Evolutionary conservation across 2,888 invertebrate genomes (phyloP), one percentile per base, ranked within the genome.

Genomic region (Metopia argyrocephala): DNA sequence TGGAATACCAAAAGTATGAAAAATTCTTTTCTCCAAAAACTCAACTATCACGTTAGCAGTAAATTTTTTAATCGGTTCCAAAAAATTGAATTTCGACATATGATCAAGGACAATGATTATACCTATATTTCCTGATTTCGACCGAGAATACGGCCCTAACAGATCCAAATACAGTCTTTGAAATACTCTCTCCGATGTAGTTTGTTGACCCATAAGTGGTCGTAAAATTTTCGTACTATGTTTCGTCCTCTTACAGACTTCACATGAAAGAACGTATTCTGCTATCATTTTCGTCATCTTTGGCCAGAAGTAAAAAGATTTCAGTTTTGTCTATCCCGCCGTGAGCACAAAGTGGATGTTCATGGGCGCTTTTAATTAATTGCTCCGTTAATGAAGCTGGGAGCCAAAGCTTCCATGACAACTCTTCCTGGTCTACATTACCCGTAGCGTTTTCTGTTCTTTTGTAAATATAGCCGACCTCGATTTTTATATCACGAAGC

Each of bases 401-500:
- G n/a, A 68, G 56, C 68, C 68, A 68, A 28, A 68, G 38, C 25
- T 68, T 68, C 68, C 68, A 68, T 3, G 68, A 23, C 6, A 54
- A 18, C 18, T 68, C 45, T 9, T 68, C 54, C 4, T 45, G 54
- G 3, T 56, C 7, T 9, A 20, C n/a, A 5, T 52, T 52, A 28
- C 65, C 23, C 2, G 18, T 50, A 27, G n/a, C n/a, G n/a, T n/a
- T n/a, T n/a, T n/a, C n/a, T n/a, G n/a, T n/a, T n/a, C n/a, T n/a
- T n/a, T n/a, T n/a, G n/a, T n/a, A n/a, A n/a, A n/a, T n/a, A n/a
- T n/a, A n/a, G n/a, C n/a, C n/a, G n/a, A n/a, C n/a, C n/a, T n/a
- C n/a, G n/a, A n/a, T n/a, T n/a, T n/a, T n/a, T n/a, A n/a, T n/a
- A n/a, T n/a, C n/a, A n/a, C n/a, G n/a, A n/a, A n/a, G n/a, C n/a